Evolutionary conservation across 2,797 vertebrate genomes (phyloP), one percentile per base, ranked within the genome.

Genomic region (Silurus lanzhouensis): DNA sequence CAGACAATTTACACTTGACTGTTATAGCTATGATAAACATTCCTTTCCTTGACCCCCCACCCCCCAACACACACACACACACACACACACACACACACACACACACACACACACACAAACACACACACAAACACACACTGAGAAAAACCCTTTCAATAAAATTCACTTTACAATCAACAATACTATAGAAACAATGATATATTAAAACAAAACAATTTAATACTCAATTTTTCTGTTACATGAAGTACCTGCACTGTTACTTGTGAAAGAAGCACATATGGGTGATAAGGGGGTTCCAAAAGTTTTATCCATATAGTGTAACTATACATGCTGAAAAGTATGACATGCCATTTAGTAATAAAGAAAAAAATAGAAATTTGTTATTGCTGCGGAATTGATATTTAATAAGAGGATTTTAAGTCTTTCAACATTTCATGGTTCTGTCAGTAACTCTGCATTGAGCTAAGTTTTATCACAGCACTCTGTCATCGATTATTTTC

Each of bases 121-220:
- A 60, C 58, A 60, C 58, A 19, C 58, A 19, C 48, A 52, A 0
- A 52, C 6, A 52, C 9, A 1, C 22, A 71, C 19, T 31, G 19
- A 9, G 38, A 22, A 48, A 48, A 31, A 46, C 68, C 5, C 22
- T 3, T 48, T 22, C 19, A 25, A 14, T n/a, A n/a, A 74, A 74
- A 75, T 55, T 75, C 72, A 57, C 48, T 12, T 15, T 2, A 17
- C 48, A 52, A 38, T 72, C 70, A 74, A 5, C 5, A n/a, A n/a
- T n/a, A 78, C 76, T 61, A 78, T 78, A 61, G 76, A 61, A 78
- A 61, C 58, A 61, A 44, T 38, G 31, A 58, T 14, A 27, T 52
- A 52, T 38, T 55, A 38, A 25, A 57, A 57, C 8, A 3, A 27
- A 27, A 0, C 15, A 9, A 75, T 55, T 55, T 58, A 76, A 19